phyloP scores from a whole-genome alignment of 2,113 vertebrate species.

The Anarrhichthys ocellatus region DNA sequence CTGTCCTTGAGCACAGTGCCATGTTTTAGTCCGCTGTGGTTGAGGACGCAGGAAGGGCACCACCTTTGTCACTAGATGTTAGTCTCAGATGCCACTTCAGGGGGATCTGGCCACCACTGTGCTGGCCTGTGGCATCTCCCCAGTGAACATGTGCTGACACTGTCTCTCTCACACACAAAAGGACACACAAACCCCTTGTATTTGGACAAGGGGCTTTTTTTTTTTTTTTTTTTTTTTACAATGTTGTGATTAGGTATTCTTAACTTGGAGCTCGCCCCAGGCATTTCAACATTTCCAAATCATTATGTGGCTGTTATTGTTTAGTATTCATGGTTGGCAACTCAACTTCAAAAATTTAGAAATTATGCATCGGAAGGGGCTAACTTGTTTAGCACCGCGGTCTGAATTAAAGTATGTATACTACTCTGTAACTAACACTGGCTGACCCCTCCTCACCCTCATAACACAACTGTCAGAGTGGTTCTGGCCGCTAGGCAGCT shows the following conservation, averaged over 20 bases:
- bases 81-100: constrained; percentile 69
- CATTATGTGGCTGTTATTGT: constrained; percentile 41
- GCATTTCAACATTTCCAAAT: constrained; percentile 58
- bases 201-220: constrained; percentile 20
- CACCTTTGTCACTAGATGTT: constrained; percentile 78
- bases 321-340: constrained; percentile 38
- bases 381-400: background rate
- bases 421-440: constrained; percentile 16
- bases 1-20: constrained; percentile 31
- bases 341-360: constrained; percentile 21
- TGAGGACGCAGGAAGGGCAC: constrained; percentile 66
- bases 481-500: constrained; percentile 51
- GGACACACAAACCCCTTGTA: constrained; percentile 25
- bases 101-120: constrained; percentile 55
- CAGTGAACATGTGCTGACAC: constrained; percentile 50
- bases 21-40: constrained; percentile 53
- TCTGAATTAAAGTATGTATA: background rate
- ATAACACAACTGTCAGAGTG: constrained; percentile 47
- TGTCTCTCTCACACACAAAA: constrained; percentile 23
- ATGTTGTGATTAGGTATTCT: constrained; percentile 58
- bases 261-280: constrained; percentile 37
- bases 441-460: constrained; percentile 49
- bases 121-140: constrained; percentile 64
- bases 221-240: background rate
- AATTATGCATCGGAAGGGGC: constrained; percentile 3